These are phyloP conservation scores for Pseudopleuronectes americanus DNA, from an alignment of 2,797 vertebrate genomes.

Conservation along the genomic window DNA sequence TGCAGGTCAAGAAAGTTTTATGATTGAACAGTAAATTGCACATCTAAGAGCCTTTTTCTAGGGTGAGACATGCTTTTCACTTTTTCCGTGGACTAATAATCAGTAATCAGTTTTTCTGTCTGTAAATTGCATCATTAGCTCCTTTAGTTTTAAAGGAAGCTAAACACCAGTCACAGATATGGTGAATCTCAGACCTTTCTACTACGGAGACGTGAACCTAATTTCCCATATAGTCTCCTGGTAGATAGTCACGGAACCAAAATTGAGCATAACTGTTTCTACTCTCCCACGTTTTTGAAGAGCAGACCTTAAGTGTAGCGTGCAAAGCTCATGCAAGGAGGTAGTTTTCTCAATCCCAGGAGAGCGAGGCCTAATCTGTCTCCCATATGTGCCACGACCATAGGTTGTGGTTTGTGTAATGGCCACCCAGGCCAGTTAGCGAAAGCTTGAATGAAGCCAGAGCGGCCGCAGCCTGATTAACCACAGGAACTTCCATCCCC, in stretches of 20 bases:
- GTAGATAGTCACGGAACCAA: conserved; percentile 6
- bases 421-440: conserved; percentile 76
- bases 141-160: background rate
- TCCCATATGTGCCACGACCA: conserved; percentile 72
- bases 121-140: background rate
- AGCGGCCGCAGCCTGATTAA: conserved; percentile 70
- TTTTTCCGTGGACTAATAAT: background rate
- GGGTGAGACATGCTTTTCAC: background rate
- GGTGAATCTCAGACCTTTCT: too few species aligned
- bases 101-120: background rate
- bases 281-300: conserved; percentile 45
- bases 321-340: conserved; percentile 67
- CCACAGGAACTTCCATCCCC: conserved; percentile 64
- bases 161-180: background rate
- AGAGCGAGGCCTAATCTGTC: conserved; percentile 71
- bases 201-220: too few species aligned
- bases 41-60: background rate
- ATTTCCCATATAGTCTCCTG: background rate
- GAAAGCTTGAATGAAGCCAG: conserved; percentile 71
- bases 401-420: conserved; percentile 71
- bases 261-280: conserved; percentile 32
- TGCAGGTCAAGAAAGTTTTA: background rate
- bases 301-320: conserved; percentile 60
- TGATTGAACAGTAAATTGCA: background rate
- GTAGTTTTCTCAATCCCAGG: conserved; percentile 61